Conservation (phyloP, 2,113 vertebrate genomes). For the Chaetodon trifascialis region DNA sequence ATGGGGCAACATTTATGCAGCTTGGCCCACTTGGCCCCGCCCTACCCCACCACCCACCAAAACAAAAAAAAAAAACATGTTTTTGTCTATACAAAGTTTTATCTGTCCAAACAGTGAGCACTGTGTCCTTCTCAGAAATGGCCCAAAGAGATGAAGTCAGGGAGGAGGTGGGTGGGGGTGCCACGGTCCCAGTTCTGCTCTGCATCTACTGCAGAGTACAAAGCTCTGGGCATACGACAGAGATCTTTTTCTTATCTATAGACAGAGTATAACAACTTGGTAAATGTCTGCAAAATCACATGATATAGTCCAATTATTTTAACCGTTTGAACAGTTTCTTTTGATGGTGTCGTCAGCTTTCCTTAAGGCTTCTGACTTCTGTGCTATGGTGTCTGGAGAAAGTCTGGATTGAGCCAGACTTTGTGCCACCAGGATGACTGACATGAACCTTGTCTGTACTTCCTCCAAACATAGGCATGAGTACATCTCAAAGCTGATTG, state of each 20-base stretch:
- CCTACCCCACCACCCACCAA: constrained; percentile 14
- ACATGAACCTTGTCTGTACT: not conserved
- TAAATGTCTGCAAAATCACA: not conserved
- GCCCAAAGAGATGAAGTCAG: constrained; percentile 45
- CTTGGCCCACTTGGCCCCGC: constrained; percentile 14
- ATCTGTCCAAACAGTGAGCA: constrained; percentile 58
- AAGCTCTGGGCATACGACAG: not conserved
- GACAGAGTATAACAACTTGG: not conserved
- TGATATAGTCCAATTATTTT: not conserved
- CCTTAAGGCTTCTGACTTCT: no score
- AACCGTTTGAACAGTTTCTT: not conserved
- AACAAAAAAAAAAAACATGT: constrained; percentile 28
- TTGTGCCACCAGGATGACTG: not conserved
- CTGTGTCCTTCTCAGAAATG: constrained; percentile 61
- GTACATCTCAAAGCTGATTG: not conserved
- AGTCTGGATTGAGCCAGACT: not conserved
- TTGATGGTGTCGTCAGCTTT: not conserved
- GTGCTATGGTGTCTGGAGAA: no score
- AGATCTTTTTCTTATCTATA: not conserved
- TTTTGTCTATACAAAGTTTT: constrained; percentile 51
- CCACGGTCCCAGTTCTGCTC: not conserved
- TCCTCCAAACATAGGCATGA: not conserved
- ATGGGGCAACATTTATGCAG: constrained; percentile 65
- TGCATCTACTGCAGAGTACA: constrained; percentile 3
- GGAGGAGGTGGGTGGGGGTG: constrained; percentile 4